Percentiles rank a stretch among this genome's conserved stretches.
phyloP scores from a whole-genome alignment of 2,888 invertebrate genomes.

The Allygus modestus region DNA sequence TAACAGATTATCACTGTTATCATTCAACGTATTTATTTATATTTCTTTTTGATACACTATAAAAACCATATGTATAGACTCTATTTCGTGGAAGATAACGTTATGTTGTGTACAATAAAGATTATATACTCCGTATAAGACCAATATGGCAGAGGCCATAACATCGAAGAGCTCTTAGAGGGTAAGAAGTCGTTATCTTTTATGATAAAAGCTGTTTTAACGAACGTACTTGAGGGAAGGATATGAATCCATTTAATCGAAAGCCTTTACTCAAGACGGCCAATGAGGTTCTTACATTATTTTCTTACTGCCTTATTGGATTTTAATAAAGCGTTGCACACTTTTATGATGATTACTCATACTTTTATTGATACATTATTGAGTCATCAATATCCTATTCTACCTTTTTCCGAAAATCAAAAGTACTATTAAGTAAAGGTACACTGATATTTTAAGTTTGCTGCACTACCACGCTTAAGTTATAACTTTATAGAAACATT shows the following conservation, averaged over 20 bases:
- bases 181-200: conserved; percentile 45
- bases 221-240: conserved; percentile 34
- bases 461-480: too few species aligned
- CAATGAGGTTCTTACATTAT: conserved; percentile 13
- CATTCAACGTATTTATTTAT: too few species aligned
- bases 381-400: too few species aligned
- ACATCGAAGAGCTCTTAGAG: conserved; percentile 42
- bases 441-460: too few species aligned
- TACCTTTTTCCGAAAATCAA: too few species aligned
- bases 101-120: conserved; percentile 32
- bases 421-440: too few species aligned
- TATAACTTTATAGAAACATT: too few species aligned
- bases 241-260: conserved; percentile 37
- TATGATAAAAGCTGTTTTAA: conserved; percentile 31
- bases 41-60: too few species aligned
- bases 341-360: neutral
- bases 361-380: neutral
- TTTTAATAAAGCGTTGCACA: neutral
- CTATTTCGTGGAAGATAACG: neutral
- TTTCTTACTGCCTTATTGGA: neutral
- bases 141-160: conserved; percentile 24
- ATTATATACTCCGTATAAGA: conserved; percentile 28
- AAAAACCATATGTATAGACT: neutral
- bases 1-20: too few species aligned
- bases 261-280: neutral